phyloP scores from a whole-genome alignment of 53 echinoderm and acorn worm species.

The Antedon mediterranea region DNA sequence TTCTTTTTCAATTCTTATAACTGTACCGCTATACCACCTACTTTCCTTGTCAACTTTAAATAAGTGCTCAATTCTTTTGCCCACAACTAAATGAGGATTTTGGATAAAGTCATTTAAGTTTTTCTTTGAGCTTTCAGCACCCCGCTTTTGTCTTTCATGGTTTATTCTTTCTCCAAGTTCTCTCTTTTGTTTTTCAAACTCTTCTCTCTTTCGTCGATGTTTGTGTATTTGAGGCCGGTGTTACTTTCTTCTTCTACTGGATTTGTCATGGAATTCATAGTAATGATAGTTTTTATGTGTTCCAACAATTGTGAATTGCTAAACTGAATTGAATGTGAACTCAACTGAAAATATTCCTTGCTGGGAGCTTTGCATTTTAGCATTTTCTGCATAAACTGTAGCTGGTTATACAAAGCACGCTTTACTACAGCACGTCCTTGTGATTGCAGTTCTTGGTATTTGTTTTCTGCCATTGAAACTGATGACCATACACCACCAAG shows the following conservation, averaged over 20 bases:
- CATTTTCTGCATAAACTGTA: conserved; percentile 5
- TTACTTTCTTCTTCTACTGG: background rate
- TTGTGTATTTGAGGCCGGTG: background rate
- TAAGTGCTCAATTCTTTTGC: conserved; percentile 8
- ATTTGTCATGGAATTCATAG: conserved; percentile 4
- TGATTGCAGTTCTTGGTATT: background rate
- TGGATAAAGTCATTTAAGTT: background rate
- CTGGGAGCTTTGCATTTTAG: conserved; percentile 10
- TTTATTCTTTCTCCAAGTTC: background rate
- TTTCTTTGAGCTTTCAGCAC: conserved; percentile 6
- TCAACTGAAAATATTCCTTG: conserved; percentile 12
- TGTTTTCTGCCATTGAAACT: background rate
- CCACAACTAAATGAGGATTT: conserved; percentile 8
- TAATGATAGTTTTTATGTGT: conserved; percentile 9
- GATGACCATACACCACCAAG: conserved; percentile 11
- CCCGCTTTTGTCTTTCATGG: conserved; percentile 9
- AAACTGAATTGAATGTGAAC: background rate
- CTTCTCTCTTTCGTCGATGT: background rate
- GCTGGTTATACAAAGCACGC: background rate
- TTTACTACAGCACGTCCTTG: background rate
- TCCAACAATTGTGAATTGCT: conserved; percentile 7
- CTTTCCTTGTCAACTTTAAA: conserved; percentile 7
- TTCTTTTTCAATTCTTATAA: conserved; percentile 4
- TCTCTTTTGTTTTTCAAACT: background rate
- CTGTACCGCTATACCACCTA: conserved; percentile 15